Evolutionary conservation across 2,797 vertebrate genomes (phyloP).

Genomic region (Stomatorhinus walkeri): DNA sequence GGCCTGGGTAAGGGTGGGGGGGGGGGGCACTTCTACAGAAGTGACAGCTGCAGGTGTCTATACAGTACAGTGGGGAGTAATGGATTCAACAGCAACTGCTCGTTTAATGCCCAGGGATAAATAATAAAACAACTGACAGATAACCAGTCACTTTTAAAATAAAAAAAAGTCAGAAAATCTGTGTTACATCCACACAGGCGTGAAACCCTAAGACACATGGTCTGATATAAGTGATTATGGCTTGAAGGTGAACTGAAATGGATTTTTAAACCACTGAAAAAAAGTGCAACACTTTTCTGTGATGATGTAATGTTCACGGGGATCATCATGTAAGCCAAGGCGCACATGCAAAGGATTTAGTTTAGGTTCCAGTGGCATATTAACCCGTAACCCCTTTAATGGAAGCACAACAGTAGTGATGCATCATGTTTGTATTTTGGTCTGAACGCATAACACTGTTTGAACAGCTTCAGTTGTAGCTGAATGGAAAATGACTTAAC

Average conservation of each 20-base stretch:
- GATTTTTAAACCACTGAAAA: background rate
- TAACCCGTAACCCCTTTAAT: background rate
- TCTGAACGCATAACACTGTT: background rate
- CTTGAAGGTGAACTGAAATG: background rate
- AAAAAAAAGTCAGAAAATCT: background rate
- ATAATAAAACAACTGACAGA: slow-evolving; percentile 28
- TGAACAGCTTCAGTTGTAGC: background rate
- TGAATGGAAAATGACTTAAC: background rate
- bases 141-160: slow-evolving; percentile 10
- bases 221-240: background rate
- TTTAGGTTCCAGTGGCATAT: background rate
- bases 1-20: background rate
- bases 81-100: slow-evolving; percentile 17
- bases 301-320: slow-evolving; percentile 2
- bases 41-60: slow-evolving; percentile 20
- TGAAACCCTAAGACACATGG: background rate
- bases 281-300: background rate
- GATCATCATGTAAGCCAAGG: background rate
- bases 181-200: background rate
- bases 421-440: background rate
- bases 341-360: background rate
- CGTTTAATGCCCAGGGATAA: slow-evolving; percentile 56
- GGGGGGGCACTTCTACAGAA: background rate
- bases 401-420: background rate
- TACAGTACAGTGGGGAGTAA: slow-evolving; percentile 29